Evolutionary conservation across 2,113 vertebrate genomes (phyloP).

Genomic region (Guaruba guarouba): DNA sequence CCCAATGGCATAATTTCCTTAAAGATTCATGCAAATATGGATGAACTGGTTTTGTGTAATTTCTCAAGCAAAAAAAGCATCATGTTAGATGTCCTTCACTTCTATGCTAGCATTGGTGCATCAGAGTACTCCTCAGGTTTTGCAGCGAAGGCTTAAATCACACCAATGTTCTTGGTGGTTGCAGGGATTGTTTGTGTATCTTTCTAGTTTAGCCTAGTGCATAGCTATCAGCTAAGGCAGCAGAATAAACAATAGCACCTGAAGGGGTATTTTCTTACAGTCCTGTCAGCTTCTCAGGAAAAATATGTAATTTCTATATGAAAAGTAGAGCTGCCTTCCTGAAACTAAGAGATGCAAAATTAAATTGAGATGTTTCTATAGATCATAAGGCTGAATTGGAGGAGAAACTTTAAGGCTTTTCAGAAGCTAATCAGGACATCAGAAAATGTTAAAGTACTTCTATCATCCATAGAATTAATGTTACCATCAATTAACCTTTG

Average conservation of each 20-base stretch:
- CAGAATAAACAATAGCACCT: neutral
- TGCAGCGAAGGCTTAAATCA: neutral
- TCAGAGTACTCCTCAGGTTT: neutral
- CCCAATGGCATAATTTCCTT: neutral
- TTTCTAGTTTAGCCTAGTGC: neutral
- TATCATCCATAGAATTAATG: neutral
- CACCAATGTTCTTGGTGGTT: neutral
- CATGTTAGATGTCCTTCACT: neutral
- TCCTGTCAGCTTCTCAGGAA: neutral
- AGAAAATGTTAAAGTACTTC: neutral
- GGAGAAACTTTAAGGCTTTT: neutral
- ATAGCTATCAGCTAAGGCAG: neutral
- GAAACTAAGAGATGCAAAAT: neutral
- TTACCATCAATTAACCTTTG: neutral
- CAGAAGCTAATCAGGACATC: neutral
- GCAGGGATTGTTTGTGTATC: neutral
- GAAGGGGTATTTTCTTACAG: neutral
- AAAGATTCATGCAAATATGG: neutral
- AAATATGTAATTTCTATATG: neutral
- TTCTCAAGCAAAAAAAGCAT: neutral
- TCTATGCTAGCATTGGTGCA: neutral
- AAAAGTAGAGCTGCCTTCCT: neutral
- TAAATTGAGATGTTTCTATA: neutral
- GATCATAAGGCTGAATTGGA: neutral
- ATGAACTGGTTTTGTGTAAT: neutral